Base-by-base conservation (phyloP, 2,888 invertebrate species). In the Odontothrips loti region DNA sequence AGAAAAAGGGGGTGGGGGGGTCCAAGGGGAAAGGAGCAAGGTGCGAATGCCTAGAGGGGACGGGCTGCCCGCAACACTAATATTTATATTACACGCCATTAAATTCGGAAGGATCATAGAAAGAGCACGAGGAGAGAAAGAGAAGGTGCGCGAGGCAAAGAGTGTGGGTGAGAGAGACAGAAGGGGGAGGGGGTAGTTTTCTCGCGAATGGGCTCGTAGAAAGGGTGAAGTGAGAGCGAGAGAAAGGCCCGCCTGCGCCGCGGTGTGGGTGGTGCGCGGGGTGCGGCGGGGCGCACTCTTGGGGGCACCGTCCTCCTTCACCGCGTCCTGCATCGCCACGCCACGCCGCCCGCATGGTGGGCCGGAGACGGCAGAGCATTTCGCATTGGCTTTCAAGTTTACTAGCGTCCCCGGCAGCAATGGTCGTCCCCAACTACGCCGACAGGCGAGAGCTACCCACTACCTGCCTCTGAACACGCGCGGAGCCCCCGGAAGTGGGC, bases 31-130 rank as follows among this genome's bases (percentile, higher is more conserved):
- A 51, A 23, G 10, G 68, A 11, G 68, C 1, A 75, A 75, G 68
- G 68, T 58, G 58, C 58, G 58, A 58, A 43, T 43, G 34, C 34
- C 34, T 43, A 43, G 34, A 43, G 34, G 34, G 68, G 23, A 75
- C 23, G 68, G 23, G 68, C 68, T 12, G 68, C 68, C 68, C 68
- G 27, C 68, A 75, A 75, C 68, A 75, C 68, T 75, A 75, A 75
- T 75, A 75, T 75, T 75, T 75, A 75, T 75, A 75, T 75, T 27
- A 75, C 68, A 75, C 68, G 23, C 68, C 68, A 75, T 75, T 75
- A 75, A 75, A 75, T 75, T 75, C 68, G 68, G 68, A 75, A 75
- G 68, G 68, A 23, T 75, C 68, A 75, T 75, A 75, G 68, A 27
- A 75, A 23, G 27, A 2, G 34, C 34, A 43, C 34, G 34, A 6